phyloP scores from a whole-genome alignment of 2,888 invertebrate species.

The Rhodophaea formosa region DNA sequence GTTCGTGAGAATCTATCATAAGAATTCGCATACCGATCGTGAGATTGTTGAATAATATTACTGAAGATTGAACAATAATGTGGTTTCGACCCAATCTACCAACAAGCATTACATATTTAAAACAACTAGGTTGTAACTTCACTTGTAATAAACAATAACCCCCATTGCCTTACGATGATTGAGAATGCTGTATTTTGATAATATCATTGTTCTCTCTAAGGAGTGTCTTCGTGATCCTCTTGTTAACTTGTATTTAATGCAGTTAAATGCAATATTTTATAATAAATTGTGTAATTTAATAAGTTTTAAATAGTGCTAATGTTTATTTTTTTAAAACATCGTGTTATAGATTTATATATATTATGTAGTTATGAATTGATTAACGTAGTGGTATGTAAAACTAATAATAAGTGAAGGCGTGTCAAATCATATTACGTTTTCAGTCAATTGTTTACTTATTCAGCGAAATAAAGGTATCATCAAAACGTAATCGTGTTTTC shows the following conservation, averaged over 20 bases:
- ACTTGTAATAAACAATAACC: conserved; percentile 65
- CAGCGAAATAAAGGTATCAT: conserved; percentile 76
- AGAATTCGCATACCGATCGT: neutral
- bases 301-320: conserved; percentile 79
- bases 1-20: neutral
- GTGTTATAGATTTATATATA: conserved; percentile 78
- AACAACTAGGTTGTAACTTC: conserved; percentile 38
- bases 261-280: conserved; percentile 81
- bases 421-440: conserved; percentile 79
- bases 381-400: conserved; percentile 64
- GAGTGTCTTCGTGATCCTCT: conserved; percentile 66
- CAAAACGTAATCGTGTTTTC: conserved; percentile 42
- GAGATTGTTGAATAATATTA: neutral
- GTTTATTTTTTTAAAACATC: conserved; percentile 80
- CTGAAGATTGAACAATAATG: neutral
- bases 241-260: conserved; percentile 81
- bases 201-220: conserved; percentile 72
- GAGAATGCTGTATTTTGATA: conserved; percentile 77
- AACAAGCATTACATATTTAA: conserved; percentile 25
- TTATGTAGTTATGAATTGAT: conserved; percentile 75
- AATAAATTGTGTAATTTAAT: conserved; percentile 78
- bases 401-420: conserved; percentile 73
- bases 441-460: conserved; percentile 79
- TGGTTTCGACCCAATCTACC: neutral
- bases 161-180: conserved; percentile 78